These are phyloP conservation scores for Acyrthosiphon pisum DNA, from an alignment of 1,140 invertebrate species.

Conservation along the genomic window DNA sequence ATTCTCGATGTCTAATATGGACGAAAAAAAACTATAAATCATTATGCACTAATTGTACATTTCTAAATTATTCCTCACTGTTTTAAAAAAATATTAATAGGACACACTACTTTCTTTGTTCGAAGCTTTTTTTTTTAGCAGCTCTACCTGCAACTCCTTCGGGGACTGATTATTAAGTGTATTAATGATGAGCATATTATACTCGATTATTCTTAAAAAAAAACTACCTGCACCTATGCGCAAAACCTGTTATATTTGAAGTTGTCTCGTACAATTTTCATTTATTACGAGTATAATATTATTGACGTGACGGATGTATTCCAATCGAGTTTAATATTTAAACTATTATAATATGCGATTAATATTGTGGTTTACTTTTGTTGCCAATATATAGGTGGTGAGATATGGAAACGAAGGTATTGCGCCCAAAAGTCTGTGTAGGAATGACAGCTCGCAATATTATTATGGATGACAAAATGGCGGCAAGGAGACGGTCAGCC, in stretches of 20 bases:
- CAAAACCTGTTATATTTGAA: not conserved
- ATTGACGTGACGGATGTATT: not conserved
- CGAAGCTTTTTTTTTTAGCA: not conserved
- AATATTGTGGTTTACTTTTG: not conserved
- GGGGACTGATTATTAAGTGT: too few species aligned
- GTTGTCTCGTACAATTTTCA: not conserved
- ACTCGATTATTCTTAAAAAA: not conserved
- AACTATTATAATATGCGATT: not conserved
- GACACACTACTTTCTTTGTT: not conserved
- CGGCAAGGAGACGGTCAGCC: slow-evolving; percentile 64
- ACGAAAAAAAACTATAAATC: too few species aligned
- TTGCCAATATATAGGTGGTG: slow-evolving; percentile 59
- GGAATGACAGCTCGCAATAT: slow-evolving; percentile 67
- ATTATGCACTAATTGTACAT: not conserved
- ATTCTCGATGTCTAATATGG: too few species aligned
- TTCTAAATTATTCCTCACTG: not conserved
- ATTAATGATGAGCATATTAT: not conserved
- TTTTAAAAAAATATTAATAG: not conserved
- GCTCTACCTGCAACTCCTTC: not conserved
- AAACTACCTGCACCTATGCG: not conserved
- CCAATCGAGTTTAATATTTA: not conserved
- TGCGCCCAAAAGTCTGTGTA: slow-evolving; percentile 66
- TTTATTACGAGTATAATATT: not conserved
- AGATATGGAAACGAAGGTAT: slow-evolving; percentile 63
- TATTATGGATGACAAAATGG: slow-evolving; percentile 70